Evolutionary conservation across 2,797 vertebrate species (phyloP), one percentile per base, ranked within the genome.

Genomic region (Otolemur crassicaudatus): DNA sequence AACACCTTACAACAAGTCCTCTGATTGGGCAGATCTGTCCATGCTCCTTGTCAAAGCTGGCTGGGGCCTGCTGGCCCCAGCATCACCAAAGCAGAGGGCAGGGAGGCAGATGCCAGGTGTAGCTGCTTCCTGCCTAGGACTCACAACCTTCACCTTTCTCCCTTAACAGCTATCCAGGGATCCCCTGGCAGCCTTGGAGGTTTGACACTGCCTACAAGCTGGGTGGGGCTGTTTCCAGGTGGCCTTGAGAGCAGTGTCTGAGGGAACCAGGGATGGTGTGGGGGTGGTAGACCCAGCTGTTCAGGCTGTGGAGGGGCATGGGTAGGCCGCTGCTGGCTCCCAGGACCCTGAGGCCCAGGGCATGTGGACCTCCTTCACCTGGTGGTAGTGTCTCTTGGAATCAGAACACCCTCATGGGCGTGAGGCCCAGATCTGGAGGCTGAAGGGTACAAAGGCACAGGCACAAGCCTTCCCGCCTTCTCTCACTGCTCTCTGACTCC

Each of bases 321-420:
- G 23, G 7, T 11, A n/a, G 46, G 76, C 14, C 11, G 19, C 56
- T 83, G 53, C 27, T 7, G 2, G 53, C 25, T 63, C 25, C 69
- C 16, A 23, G 72, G 58, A 67, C 80, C 37, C 37, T 0, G 12
- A 43, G 60, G n/a, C 27, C 19, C 34, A 0, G 22, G 22, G 3
- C 0, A 8, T 27, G 16, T 1, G 7, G 56, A 0, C 17, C 27
- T 34, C 17, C 0, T 37, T 29, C n/a, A 3, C 11, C 5, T 1
- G n/a, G 37, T 2, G 14, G 60, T 31, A 3, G 20, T 2, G 1
- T 5, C 29, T 23, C 7, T 2, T 0, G 29, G 85, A 1, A 23
- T 53, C 46, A 9, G 37, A 22, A 10, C 0, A 3, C 22, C 46
- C 14, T 19, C 73, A 13, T 9, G 17, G 22, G n/a, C 53, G 7